Evolutionary conservation across 1,140 invertebrate species (phyloP).

Genomic region (Zaprionus gabonicus): DNA sequence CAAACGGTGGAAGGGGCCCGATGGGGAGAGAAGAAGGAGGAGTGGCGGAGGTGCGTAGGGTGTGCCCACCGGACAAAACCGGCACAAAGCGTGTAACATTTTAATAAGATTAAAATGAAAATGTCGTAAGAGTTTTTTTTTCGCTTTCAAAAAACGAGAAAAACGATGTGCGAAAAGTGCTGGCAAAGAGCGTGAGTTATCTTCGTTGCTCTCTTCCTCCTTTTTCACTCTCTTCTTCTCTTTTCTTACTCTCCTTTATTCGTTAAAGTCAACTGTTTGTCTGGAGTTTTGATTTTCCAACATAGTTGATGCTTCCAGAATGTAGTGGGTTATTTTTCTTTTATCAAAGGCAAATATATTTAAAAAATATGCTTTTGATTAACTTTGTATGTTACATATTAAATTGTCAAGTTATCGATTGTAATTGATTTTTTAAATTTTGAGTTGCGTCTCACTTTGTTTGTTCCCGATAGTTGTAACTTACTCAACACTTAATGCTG

Average conservation of each 20-base stretch:
- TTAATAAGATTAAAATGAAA: conserved; percentile 83
- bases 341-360: too few relatives aligned
- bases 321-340: not conserved
- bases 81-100: conserved; percentile 67
- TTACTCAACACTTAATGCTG: too few relatives aligned
- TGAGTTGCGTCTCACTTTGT: not conserved
- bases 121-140: conserved; percentile 75
- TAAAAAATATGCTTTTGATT: too few relatives aligned
- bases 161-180: not conserved
- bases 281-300: not conserved
- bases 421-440: too few relatives aligned
- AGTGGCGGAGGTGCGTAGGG: not conserved
- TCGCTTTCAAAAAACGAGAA: not conserved
- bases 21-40: not conserved
- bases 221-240: not conserved
- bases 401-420: not conserved
- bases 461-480: too few relatives aligned
- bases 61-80: conserved; percentile 16
- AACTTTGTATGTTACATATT: too few relatives aligned
- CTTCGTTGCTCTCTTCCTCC: not conserved
- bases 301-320: not conserved
- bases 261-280: not conserved
- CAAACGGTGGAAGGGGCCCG: not conserved
- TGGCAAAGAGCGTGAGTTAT: not conserved
- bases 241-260: not conserved